Conservation (phyloP, 2,888 invertebrate species). For the Aproaerema taeniolella region DNA sequence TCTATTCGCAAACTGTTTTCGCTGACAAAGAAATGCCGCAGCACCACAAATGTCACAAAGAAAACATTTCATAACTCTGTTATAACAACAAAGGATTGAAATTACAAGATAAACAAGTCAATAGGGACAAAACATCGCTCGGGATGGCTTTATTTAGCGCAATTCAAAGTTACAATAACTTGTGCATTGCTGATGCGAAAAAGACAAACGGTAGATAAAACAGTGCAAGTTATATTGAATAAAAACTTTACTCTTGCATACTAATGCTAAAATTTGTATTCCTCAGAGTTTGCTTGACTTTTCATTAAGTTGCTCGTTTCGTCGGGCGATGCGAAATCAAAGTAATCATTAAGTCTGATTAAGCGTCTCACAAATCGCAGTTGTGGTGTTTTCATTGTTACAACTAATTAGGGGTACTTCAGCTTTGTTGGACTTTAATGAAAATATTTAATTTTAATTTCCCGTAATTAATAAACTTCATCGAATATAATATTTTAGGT, state of each 20-base stretch:
- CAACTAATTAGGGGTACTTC: constrained; percentile 37
- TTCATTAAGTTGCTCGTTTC: constrained; percentile 69
- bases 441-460: constrained; percentile 13
- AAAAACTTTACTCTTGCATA: constrained; percentile 74
- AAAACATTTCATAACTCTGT: constrained; percentile 6
- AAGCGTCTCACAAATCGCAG: constrained; percentile 50
- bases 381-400: constrained; percentile 43
- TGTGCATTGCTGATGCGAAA: constrained; percentile 53
- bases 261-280: constrained; percentile 73
- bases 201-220: constrained; percentile 65
- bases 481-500: constrained; percentile 7
- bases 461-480: constrained; percentile 8
- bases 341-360: constrained; percentile 68
- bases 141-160: constrained; percentile 34
- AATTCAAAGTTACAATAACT: constrained; percentile 46
- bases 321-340: constrained; percentile 64
- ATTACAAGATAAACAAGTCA: constrained; percentile 33
- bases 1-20: too few relatives aligned
- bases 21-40: too few relatives aligned
- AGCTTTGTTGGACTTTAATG: constrained; percentile 19
- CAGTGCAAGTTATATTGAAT: constrained; percentile 71
- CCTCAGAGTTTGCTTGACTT: constrained; percentile 71
- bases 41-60: constrained; percentile 15
- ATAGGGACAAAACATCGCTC: constrained; percentile 12
- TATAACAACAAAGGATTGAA: constrained; percentile 18